Conservation (phyloP, 2,113 vertebrate genomes). For the Desmodus rotundus region DNA sequence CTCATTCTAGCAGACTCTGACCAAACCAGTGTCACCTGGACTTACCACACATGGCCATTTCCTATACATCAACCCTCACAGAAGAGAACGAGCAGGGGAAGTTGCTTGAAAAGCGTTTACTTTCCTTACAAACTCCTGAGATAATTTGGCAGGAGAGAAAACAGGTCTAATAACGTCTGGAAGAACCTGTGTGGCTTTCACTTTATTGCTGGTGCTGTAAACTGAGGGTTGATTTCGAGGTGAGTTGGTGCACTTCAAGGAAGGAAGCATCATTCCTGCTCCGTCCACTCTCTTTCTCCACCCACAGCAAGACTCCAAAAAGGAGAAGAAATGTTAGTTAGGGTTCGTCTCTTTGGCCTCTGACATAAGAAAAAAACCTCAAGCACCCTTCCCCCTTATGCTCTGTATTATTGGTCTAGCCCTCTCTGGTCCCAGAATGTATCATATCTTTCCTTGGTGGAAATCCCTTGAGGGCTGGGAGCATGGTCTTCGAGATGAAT, state of each 20-base stretch:
- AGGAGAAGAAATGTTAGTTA: neutral
- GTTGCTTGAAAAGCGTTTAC: neutral
- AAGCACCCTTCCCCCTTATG: neutral
- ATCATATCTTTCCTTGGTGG: conserved; percentile 17
- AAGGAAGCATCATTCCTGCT: neutral
- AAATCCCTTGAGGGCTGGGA: conserved; percentile 14
- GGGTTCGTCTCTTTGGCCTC: neutral
- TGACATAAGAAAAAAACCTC: neutral
- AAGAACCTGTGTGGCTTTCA: neutral
- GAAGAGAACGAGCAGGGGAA: neutral
- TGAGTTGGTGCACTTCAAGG: neutral
- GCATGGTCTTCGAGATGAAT: conserved; percentile 17
- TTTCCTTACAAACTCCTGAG: neutral
- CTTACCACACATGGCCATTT: neutral
- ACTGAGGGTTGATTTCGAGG: neutral
- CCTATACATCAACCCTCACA: neutral
- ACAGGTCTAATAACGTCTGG: neutral
- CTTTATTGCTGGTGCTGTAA: neutral
- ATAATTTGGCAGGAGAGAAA: neutral
- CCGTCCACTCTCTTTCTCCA: neutral
- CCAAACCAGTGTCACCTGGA: neutral
- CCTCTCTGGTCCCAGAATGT: neutral
- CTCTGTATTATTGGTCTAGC: conserved; percentile 9
- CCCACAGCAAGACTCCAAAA: neutral
- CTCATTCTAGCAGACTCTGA: neutral